A percentile compares a stretch with the other conserved stretches of the same genome.
These are phyloP conservation scores for Danio rerio DNA, from an alignment of 2,113 vertebrate genomes.

Conservation along the genomic window GRCz12tu NC_133187.1:13977501-13978000, in stretches of 20 bases:
- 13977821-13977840: constrained; percentile 4
- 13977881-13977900: background rate
- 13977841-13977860: background rate
- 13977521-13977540: constrained; percentile 3
- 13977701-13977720: background rate
- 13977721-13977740: background rate
- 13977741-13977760: background rate
- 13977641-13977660: background rate
- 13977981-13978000: constrained; percentile 31
- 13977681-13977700: background rate
- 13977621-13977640: constrained; percentile 65
- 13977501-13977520: constrained; percentile 1
- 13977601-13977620: constrained; percentile 42
- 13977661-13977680: background rate
- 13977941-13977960: constrained; percentile 18
- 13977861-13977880: background rate
- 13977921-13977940: constrained; percentile 17
- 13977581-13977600: background rate
- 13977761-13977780: background rate
- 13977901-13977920: background rate
- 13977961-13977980: constrained; percentile 5
- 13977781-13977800: background rate
- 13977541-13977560: constrained; percentile 28
- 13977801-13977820: background rate
- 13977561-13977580: constrained; percentile 40